phyloP scores from a whole-genome alignment of 2,888 invertebrate species.

The Bedellia somnulentella region DNA sequence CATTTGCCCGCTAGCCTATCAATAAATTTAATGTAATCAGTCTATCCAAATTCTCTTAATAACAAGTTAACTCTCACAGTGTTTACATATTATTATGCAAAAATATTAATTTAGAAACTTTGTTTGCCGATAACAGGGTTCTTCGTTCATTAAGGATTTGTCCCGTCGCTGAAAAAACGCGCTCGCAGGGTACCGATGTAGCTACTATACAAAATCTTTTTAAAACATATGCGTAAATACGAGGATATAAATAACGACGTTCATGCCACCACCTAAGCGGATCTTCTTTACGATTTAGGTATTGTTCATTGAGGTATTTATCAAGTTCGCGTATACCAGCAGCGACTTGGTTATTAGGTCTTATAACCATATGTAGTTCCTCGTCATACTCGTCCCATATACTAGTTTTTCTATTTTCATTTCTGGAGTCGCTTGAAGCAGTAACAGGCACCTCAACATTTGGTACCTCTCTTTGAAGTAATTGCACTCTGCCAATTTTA shows the following conservation, averaged over 20 bases:
- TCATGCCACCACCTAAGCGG: slow-evolving; percentile 11
- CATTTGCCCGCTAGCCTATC: too few relatives aligned
- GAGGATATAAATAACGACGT: slow-evolving; percentile 7
- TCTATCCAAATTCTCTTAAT: too few relatives aligned
- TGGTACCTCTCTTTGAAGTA: too few relatives aligned
- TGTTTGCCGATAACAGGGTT: neutral
- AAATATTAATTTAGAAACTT: neutral
- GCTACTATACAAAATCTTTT: slow-evolving; percentile 6
- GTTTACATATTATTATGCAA: neutral
- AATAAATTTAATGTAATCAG: too few relatives aligned
- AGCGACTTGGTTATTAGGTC: slow-evolving; percentile 8
- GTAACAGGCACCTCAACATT: too few relatives aligned
- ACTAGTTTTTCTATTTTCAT: too few relatives aligned
- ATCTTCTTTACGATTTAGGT: slow-evolving; percentile 10
- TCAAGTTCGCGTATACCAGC: slow-evolving; percentile 12
- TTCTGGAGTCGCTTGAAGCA: too few relatives aligned
- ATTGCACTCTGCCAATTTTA: too few relatives aligned
- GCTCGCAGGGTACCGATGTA: neutral
- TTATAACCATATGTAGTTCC: slow-evolving; percentile 5
- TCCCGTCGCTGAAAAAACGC: neutral
- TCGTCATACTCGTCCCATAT: slow-evolving; percentile 11
- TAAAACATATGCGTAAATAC: slow-evolving; percentile 5
- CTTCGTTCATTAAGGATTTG: neutral
- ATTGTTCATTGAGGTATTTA: slow-evolving; percentile 13
- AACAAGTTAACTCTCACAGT: too few relatives aligned